Percentiles rank a stretch among this genome's conserved stretches.
These are phyloP conservation scores for Agriopis marginaria DNA, from an alignment of 2,888 invertebrate species.

Conservation along the genomic window DNA sequence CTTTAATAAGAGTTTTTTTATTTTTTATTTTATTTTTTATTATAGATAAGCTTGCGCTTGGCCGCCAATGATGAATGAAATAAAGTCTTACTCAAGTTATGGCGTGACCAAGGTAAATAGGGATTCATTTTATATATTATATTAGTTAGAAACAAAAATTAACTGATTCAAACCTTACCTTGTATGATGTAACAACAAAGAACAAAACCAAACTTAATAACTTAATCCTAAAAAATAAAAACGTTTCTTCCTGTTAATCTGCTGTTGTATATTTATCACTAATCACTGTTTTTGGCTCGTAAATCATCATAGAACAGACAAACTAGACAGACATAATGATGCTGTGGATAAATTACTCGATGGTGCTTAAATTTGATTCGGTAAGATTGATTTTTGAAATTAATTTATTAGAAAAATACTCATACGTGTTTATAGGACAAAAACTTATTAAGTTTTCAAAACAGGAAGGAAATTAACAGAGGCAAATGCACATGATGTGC, in stretches of 20 bases:
- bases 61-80: no score
- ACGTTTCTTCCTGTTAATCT: conserved; percentile 8
- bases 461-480: neutral
- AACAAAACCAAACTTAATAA: conserved; percentile 2
- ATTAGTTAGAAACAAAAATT: neutral
- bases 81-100: no score
- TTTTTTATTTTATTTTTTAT: no score
- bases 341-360: conserved; percentile 27
- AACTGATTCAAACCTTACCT: neutral
- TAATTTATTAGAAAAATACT: conserved; percentile 28
- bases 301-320: conserved; percentile 26
- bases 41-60: no score
- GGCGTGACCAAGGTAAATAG: no score
- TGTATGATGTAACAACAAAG: neutral
- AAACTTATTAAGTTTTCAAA: neutral
- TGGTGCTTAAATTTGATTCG: conserved; percentile 35
- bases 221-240: conserved; percentile 6
- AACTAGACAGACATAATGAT: conserved; percentile 34
- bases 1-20: no score
- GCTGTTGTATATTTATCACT: conserved; percentile 12
- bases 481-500: no score
- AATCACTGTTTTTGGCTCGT: conserved; percentile 22
- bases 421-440: neutral
- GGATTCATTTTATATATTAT: no score
- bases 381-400: conserved; percentile 32